Evolutionary conservation across 2,113 vertebrate genomes (phyloP).

Genomic region (Potamarius usumacintae): DNA sequence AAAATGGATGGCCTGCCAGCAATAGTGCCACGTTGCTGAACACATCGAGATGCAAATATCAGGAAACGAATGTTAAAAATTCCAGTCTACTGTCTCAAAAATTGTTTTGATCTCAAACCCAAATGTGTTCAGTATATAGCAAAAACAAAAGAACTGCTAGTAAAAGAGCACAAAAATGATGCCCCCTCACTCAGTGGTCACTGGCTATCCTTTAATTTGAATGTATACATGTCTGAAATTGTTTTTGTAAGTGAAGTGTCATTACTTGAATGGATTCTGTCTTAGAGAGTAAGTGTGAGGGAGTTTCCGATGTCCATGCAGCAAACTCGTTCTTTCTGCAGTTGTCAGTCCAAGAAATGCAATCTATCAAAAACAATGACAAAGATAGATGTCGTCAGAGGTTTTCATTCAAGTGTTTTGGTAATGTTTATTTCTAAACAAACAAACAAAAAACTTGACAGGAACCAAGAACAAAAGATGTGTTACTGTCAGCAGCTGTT

Average conservation of each 20-base stretch:
- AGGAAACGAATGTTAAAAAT: no score
- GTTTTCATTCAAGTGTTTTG: neutral
- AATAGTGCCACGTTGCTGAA: no score
- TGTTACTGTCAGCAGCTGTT: neutral
- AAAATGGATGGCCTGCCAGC: no score
- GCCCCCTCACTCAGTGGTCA: neutral
- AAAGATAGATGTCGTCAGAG: neutral
- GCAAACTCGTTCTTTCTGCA: slow-evolving; percentile 81
- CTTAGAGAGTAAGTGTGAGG: slow-evolving; percentile 79
- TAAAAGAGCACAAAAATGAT: neutral
- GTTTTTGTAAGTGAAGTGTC: neutral
- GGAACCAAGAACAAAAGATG: neutral
- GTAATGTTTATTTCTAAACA: no score
- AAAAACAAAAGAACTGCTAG: neutral
- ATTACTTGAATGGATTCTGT: slow-evolving; percentile 94
- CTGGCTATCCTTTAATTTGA: neutral
- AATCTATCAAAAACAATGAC: slow-evolving; percentile 69
- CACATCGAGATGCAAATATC: no score
- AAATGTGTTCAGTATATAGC: neutral
- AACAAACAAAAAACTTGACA: neutral
- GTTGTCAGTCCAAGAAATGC: slow-evolving; percentile 86
- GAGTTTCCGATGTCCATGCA: slow-evolving; percentile 74
- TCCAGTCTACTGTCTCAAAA: no score
- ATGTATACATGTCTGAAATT: neutral
- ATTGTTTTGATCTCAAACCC: no score